Percentiles rank a stretch among this genome's conserved stretches.
Evolutionary conservation across 2,888 invertebrate genomes (phyloP).

Genomic region (Brenthis hecate): DNA sequence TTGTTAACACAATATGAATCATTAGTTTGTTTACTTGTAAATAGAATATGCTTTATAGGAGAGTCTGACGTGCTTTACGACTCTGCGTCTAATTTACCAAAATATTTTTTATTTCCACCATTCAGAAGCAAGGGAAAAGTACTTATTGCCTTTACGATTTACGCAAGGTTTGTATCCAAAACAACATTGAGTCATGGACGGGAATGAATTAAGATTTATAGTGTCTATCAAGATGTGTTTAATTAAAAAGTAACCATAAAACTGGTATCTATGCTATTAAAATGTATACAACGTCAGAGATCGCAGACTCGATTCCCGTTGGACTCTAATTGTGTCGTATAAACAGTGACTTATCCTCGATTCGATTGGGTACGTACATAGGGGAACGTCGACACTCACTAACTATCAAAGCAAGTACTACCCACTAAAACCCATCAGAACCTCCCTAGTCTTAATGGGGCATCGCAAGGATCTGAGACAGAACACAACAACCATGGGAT

Average conservation of each 20-base stretch:
- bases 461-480: too few species aligned
- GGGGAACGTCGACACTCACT: too few species aligned
- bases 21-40: background rate
- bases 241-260: constrained; percentile 9
- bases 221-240: constrained; percentile 14
- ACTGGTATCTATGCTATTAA: background rate
- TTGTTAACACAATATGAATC: background rate
- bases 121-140: constrained; percentile 7
- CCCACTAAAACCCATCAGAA: too few species aligned
- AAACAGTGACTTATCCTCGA: too few species aligned
- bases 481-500: too few species aligned
- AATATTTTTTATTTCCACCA: constrained; percentile 25
- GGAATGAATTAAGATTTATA: constrained; percentile 5
- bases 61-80: constrained; percentile 22
- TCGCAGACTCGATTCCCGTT: too few species aligned
- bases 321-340: too few species aligned
- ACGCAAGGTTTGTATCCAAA: constrained; percentile 7
- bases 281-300: too few species aligned
- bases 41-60: constrained; percentile 21
- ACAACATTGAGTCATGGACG: constrained; percentile 10
- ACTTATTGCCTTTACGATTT: constrained; percentile 21
- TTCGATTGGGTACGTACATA: too few species aligned
- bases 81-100: constrained; percentile 18
- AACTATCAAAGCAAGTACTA: too few species aligned
- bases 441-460: too few species aligned